Conservation (phyloP, 2,113 vertebrate species). For the Limanda limanda region DNA sequence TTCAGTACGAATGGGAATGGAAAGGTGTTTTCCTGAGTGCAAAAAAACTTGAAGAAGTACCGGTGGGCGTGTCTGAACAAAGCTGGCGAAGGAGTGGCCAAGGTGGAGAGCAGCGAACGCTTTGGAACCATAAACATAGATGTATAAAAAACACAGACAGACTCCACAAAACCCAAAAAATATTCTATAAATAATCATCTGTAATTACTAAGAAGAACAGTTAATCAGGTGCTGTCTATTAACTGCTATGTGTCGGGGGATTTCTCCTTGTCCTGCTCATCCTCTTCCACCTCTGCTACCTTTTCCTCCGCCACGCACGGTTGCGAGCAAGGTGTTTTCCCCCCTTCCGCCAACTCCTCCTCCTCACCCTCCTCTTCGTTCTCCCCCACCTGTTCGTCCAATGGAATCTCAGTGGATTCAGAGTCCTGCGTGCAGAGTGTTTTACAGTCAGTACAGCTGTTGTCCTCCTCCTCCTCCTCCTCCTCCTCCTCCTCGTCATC, state of each 20-base stretch:
- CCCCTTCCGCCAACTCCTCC: conserved; percentile 83
- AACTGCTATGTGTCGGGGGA: conserved; percentile 91
- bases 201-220: conserved; percentile 84
- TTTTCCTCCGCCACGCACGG: conserved; percentile 83
- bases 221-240: conserved; percentile 70
- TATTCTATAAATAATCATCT: conserved; percentile 83
- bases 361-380: conserved; percentile 87
- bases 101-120: conserved; percentile 85
- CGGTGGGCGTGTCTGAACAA: conserved; percentile 86
- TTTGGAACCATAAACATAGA: conserved; percentile 83
- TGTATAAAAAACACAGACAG: conserved; percentile 71
- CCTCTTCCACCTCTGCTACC: conserved; percentile 83
- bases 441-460: conserved; percentile 98
- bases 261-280: conserved; percentile 82
- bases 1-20: conserved; percentile 71
- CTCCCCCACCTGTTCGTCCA: conserved; percentile 94
- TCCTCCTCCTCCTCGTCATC: conserved; percentile 84
- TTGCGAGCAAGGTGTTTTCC: conserved; percentile 81
- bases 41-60: conserved; percentile 89
- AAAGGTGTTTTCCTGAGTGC: conserved; percentile 95
- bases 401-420: conserved; percentile 96
- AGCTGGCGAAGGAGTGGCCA: conserved; percentile 83
- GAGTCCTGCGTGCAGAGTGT: conserved; percentile 98
- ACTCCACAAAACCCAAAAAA: conserved; percentile 69
- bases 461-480: conserved; percentile 87